phyloP scores from a whole-genome alignment of 2,113 vertebrate species.

The Rissa tridactyla region DNA sequence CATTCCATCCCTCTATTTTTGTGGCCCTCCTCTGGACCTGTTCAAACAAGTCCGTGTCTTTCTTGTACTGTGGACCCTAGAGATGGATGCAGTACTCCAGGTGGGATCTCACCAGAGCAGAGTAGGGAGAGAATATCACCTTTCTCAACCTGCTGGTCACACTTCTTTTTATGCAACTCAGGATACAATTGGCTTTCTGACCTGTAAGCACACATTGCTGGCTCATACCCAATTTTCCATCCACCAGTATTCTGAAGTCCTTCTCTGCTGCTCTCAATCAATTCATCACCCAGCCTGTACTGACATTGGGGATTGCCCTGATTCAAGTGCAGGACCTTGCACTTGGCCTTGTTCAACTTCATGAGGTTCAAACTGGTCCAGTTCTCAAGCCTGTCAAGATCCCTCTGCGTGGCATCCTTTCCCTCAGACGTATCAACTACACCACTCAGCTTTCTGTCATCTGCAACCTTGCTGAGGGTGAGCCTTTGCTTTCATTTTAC shows the following conservation, averaged over 20 bases:
- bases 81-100: neutral
- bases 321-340: neutral
- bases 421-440: neutral
- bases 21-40: neutral
- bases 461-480: neutral
- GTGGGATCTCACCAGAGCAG: neutral
- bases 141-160: neutral
- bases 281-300: neutral
- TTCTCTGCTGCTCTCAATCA: neutral
- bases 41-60: neutral
- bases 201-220: neutral
- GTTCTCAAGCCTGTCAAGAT: neutral
- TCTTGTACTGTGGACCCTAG: neutral
- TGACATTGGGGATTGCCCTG: neutral
- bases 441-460: neutral
- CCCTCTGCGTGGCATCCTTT: neutral
- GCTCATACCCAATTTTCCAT: neutral
- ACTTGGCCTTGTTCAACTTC: neutral
- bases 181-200: neutral
- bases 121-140: neutral
- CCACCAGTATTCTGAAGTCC: neutral
- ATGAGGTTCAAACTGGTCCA: neutral
- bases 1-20: neutral
- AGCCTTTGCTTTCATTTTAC: neutral
- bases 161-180: neutral